phyloP scores from a whole-genome alignment of 2,113 vertebrate genomes.

The Dinomys branickii region DNA sequence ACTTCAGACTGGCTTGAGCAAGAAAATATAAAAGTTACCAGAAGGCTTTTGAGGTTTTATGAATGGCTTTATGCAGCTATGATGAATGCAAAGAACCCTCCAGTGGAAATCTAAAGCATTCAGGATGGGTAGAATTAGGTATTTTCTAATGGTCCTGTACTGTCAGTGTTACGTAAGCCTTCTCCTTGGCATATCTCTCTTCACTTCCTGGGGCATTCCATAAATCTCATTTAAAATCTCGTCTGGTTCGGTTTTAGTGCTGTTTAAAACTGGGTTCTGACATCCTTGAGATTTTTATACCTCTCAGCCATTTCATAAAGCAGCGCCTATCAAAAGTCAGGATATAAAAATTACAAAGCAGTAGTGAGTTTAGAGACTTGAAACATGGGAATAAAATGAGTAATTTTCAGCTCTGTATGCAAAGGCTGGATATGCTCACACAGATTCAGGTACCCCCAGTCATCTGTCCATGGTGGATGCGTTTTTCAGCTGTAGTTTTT shows the following conservation, averaged over 20 bases:
- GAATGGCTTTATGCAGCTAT: background rate
- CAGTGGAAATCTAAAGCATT: background rate
- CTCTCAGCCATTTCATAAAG: constrained; percentile 22
- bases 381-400: background rate
- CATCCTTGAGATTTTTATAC: constrained; percentile 18
- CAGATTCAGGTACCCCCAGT: background rate
- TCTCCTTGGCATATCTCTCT: background rate
- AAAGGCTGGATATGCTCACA: background rate
- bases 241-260: background rate
- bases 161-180: background rate
- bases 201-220: background rate
- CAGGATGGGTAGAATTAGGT: background rate
- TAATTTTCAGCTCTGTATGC: background rate
- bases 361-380: background rate
- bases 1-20: background rate
- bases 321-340: background rate
- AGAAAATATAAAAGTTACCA: background rate
- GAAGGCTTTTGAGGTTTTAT: background rate
- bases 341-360: constrained; percentile 24
- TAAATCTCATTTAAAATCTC: background rate
- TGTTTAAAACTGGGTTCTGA: constrained; percentile 38
- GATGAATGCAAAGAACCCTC: background rate
- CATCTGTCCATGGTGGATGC: background rate
- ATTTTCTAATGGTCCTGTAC: background rate
- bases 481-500: background rate